Evolutionary conservation across 1,140 invertebrate genomes (phyloP), one percentile per base, ranked within the genome.

Genomic region (Cephus cinctus): DNA sequence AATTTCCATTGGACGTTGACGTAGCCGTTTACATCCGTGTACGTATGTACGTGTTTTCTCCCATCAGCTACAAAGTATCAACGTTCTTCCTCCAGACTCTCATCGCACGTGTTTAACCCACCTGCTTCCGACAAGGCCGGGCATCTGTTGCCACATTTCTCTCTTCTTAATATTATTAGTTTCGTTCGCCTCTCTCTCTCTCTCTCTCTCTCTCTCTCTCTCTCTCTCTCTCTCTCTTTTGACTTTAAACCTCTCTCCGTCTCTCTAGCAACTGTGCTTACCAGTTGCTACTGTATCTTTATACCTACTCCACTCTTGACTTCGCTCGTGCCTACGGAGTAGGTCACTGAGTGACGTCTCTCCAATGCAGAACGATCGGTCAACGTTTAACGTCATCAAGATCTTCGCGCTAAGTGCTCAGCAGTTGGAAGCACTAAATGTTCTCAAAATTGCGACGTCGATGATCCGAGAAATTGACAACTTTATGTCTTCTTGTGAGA

Each of bases 81-180:
- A 30, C 8, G 27, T 12, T 30, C n/a, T n/a, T n/a, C n/a, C n/a
- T n/a, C 14, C 14, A 36, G 14, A 36, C 19, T 36, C 19, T 36
- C 34, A 36, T 36, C 34, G 14, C 34, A 36, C 41, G 40, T 43
- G 20, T 50, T 50, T 36, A 35, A 46, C 2, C 16, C 45, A 47
- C 31, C 36, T 47, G 15, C 44, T n/a, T 42, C 38, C 36, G n/a
- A 18, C 9, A 36, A 36, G 19, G 34, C 14, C 43, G 42, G 21
- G 43, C 14, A 43, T 32, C 30, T 53, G 42, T 49, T 27, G 30
- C 30, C 32, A 32, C 30, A 56, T 43, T 55, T 40, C 22, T 53
- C 42, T 56, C 42, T 30, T 47, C 27, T 42, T 48, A 48, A 53
- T 56, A 56, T 56, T 56, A 56, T 53, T 56, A 56, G 50, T 48